These are phyloP conservation scores for Parazoanthus darwini DNA, from an alignment of 92 coral and sea anemone species.

Conservation along the genomic window DNA sequence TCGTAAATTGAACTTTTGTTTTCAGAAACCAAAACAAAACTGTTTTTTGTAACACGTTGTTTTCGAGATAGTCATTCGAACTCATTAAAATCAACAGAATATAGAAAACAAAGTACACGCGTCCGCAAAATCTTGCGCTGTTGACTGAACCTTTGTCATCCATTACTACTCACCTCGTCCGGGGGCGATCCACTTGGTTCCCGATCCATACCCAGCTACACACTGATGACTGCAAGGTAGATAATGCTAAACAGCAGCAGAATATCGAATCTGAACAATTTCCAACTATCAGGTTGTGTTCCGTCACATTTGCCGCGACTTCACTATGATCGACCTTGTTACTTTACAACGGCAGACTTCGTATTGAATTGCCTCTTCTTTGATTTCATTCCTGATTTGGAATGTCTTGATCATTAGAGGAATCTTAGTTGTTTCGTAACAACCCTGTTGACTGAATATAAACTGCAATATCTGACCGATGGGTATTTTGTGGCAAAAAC, in stretches of 20 bases:
- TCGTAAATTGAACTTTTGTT: neutral
- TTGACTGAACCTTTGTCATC: neutral
- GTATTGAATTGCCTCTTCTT: slow-evolving; percentile 27
- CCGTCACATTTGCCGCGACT: neutral
- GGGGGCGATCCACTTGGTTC: neutral
- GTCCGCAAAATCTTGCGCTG: neutral
- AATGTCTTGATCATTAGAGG: too few relatives aligned
- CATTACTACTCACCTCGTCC: neutral
- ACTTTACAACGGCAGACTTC: slow-evolving; percentile 15
- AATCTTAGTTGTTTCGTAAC: neutral
- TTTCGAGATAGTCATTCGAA: neutral
- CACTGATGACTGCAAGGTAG: neutral
- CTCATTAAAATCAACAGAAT: neutral
- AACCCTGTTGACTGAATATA: neutral
- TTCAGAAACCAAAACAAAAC: neutral
- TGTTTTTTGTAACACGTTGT: neutral
- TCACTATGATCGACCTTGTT: neutral
- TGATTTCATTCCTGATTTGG: slow-evolving; percentile 9
- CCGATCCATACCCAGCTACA: neutral
- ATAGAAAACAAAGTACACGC: neutral
- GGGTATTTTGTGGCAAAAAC: neutral
- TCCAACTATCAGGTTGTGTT: neutral
- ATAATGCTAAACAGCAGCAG: neutral
- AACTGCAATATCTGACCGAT: neutral
- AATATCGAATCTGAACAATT: neutral